Base-by-base conservation (phyloP, 1,140 invertebrate genomes). In the Venturia canescens region DNA sequence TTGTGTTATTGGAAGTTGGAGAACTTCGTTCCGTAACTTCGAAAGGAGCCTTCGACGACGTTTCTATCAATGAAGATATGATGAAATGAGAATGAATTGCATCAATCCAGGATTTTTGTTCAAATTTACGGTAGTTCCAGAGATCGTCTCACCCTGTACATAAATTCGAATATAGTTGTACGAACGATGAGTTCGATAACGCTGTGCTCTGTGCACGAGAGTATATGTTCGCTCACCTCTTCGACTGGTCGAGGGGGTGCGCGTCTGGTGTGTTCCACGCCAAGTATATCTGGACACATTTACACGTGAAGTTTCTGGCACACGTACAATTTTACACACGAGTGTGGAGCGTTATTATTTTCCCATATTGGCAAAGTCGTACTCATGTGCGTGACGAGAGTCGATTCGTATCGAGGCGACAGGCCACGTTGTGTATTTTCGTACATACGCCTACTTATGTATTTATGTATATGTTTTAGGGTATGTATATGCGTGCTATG, bases 341-440 rank as follows among this genome's bases (percentile, higher is more conserved):
- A 2, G 50, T 53, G 16, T 21, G 38, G 38, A 44, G 50, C 7
- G 50, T 53, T 53, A 53, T 53, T 53, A 53, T 53, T 53, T n/a
- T 21, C 18, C 50, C 50, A 53, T 53, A 53, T 53, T 53, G 50
- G 50, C 50, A 53, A 53, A 53, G 50, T 21, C 50, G 50, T 53
- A 53, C 18, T 53, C 50, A 21, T 53, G 50, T 53, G 60, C 60
- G 60, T 63, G 60, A 63, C 60, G 50, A 53, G 50, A 63, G 60
- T 26, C 60, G 60, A 63, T 63, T 63, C n/a, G 60, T 63, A 63
- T 63, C 60, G 60, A 63, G 11, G 60, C 60, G 60, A 63, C 80
- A 83, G 80, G 80, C 85, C 74, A 70, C 78, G 60, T 15, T 26
- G 23, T 63, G 21, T 63, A 63, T 63, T 63, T 27, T 27, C 60